Base-by-base conservation (phyloP, 2,797 vertebrate genomes). In the Orientallactaga sibirica region DNA sequence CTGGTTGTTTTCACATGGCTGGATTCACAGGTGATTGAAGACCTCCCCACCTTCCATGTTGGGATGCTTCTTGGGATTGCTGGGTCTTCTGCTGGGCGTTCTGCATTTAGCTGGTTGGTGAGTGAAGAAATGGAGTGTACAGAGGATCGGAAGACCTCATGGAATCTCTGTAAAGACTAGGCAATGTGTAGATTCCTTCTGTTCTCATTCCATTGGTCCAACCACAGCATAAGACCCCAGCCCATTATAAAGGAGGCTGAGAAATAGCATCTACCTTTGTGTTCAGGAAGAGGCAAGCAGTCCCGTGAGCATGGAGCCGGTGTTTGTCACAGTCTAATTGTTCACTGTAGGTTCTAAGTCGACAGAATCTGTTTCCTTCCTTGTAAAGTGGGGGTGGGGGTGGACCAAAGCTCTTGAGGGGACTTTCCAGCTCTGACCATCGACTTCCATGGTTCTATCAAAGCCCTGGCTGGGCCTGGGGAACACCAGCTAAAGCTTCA, bases 391-490 rank as follows among this genome's bases (percentile, higher is more conserved):
- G 88, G 76, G 79, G 33, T 27, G 66, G 79, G n/a, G 66, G 68
- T 64, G 37, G 76, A 73, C 82, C 76, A 92, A 9, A 73, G 29
- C 20, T 78, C 64, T 88, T 55, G 73, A 52, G 91, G 93, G 95
- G 95, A 95, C 92, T 96, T 97, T 95, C 93, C 93, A 93, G 55
- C 24, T 88, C 88, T 94, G 80, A 90, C 90, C 86, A n/a, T 82
- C 79, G 88, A 82, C 52, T 91, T 94, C 93, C 88, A 15, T 95
- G 78, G 92, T 86, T 80, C 87, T 90, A 5, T 82, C 48, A 94
- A 92, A 94, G 74, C 79, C 19, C 76, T 92, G 27, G 5, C 33
- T 78, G 64, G 79, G 58, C 29, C 76, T 92, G 93, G 73, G 62
- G 88, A 93, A 91, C 58, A 92, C 85, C 94, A 73, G 18, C 14